Evolutionary conservation across 2,888 invertebrate species (phyloP), one percentile per base, ranked within the genome.

Genomic region (Acrobasis suavella): DNA sequence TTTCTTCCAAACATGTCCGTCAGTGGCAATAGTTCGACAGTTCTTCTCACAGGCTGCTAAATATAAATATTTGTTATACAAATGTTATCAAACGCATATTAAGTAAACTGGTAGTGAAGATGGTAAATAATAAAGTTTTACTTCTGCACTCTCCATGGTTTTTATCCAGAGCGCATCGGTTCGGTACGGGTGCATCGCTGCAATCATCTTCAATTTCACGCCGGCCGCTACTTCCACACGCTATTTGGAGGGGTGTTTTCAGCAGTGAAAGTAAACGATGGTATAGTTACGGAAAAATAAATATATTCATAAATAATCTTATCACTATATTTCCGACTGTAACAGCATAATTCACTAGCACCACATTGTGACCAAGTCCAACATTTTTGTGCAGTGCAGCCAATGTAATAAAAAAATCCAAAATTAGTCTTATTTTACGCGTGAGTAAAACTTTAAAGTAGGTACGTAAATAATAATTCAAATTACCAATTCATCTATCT

Each of bases 111-210:
- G 10, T 39, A 39, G 1, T 39, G n/a, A n/a, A n/a, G n/a, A n/a
- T n/a, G n/a, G n/a, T 9, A 39, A 39, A 39, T 42, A 42, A n/a
- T 14, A 1, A 0, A n/a, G 46, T 46, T 46, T 14, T 1, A 46
- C 46, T 46, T n/a, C 46, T 46, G 46, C n/a, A 12, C 46, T n/a
- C n/a, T 46, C 14, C 1, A 46, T 46, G 46, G 6, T 46, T n/a
- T 46, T 5, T n/a, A 92, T 89, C 86, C 83, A 82, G 46, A 56
- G 86, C 82, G 82, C 78, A 78, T 71, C 77, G 75, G 70, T 78
- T 77, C 76, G 74, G 73, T 76, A 72, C 77, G 74, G 77, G 71
- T 72, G 71, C 76, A 80, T 78, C 76, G 74, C 78, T 73, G 75
- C 77, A 81, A 80, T 75, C 75, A 82, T 80, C 74, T 79, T 75